Evolutionary conservation across 2,797 vertebrate species (phyloP).

Genomic region (Echeneis naucrates): DNA sequence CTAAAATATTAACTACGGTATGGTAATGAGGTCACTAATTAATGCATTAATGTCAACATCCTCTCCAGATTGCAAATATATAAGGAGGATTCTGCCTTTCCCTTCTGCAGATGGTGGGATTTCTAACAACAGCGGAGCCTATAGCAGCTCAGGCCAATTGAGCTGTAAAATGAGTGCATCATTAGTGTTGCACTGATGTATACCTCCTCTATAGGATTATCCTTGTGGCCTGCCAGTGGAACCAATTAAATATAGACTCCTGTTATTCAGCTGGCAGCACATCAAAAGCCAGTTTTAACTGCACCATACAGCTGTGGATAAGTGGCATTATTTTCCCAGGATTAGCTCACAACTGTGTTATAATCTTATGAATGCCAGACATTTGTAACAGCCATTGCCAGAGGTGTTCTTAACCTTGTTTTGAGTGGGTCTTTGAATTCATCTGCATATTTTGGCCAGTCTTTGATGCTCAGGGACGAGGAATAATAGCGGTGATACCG

Average conservation of each 20-base stretch:
- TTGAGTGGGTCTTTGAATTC: slow-evolving; percentile 13
- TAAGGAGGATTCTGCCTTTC: not conserved
- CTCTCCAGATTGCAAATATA: not conserved
- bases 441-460: slow-evolving; percentile 33
- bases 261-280: slow-evolving; percentile 48
- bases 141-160: slow-evolving; percentile 7
- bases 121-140: slow-evolving; percentile 18
- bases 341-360: slow-evolving; percentile 51
- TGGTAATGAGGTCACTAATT: slow-evolving; percentile 30
- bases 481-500: not conserved
- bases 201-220: slow-evolving; percentile 57
- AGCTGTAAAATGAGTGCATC: slow-evolving; percentile 39
- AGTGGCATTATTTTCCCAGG: slow-evolving; percentile 52
- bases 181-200: slow-evolving; percentile 48
- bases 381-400: slow-evolving; percentile 36
- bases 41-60: slow-evolving; percentile 17
- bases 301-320: slow-evolving; percentile 34
- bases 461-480: slow-evolving; percentile 10
- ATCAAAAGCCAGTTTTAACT: slow-evolving; percentile 50
- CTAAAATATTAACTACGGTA: not conserved
- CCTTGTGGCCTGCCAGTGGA: slow-evolving; percentile 41
- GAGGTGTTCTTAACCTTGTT: slow-evolving; percentile 26
- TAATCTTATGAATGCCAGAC: slow-evolving; percentile 51
- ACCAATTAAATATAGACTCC: slow-evolving; percentile 57
- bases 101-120: not conserved